Evolutionary conservation across 2,888 invertebrate species (phyloP).

Genomic region (Micoletzkya japonica): DNA sequence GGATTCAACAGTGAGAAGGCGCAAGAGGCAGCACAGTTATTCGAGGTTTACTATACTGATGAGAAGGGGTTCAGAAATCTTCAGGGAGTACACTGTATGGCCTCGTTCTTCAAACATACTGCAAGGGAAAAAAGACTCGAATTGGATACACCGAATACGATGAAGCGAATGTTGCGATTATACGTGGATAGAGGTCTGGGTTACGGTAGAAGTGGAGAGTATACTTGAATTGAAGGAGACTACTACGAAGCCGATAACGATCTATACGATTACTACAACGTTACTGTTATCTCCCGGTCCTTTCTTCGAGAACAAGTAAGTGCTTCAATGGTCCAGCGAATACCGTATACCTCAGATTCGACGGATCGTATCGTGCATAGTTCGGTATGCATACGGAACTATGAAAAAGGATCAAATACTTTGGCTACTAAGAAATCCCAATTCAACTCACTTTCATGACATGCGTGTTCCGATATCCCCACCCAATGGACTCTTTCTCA

Average conservation of each 20-base stretch:
- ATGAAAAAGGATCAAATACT: constrained; percentile 32
- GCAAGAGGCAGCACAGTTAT: constrained; percentile 35
- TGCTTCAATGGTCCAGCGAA: not conserved
- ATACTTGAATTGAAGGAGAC: constrained; percentile 34
- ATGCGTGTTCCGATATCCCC: constrained; percentile 42
- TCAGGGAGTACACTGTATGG: constrained; percentile 47
- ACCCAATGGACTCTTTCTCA: constrained; percentile 49
- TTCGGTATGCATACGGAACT: constrained; percentile 40
- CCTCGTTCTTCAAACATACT: constrained; percentile 54
- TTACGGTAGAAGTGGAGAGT: not conserved
- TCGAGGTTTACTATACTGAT: constrained; percentile 35
- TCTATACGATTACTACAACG: constrained; percentile 53
- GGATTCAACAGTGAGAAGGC: constrained; percentile 40
- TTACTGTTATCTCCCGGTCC: constrained; percentile 46
- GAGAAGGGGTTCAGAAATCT: not conserved
- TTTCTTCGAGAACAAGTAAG: constrained; percentile 57
- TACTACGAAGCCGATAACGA: constrained; percentile 41
- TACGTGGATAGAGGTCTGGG: constrained; percentile 32
- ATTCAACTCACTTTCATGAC: constrained; percentile 41
- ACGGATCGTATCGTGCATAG: constrained; percentile 53
- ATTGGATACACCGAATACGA: constrained; percentile 33
- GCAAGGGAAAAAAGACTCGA: constrained; percentile 43
- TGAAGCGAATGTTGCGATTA: constrained; percentile 39
- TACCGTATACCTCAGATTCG: constrained; percentile 42
- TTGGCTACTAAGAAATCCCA: constrained; percentile 51